Evolutionary conservation across 2,797 vertebrate species (phyloP).

Genomic region (Selene dorsalis): DNA sequence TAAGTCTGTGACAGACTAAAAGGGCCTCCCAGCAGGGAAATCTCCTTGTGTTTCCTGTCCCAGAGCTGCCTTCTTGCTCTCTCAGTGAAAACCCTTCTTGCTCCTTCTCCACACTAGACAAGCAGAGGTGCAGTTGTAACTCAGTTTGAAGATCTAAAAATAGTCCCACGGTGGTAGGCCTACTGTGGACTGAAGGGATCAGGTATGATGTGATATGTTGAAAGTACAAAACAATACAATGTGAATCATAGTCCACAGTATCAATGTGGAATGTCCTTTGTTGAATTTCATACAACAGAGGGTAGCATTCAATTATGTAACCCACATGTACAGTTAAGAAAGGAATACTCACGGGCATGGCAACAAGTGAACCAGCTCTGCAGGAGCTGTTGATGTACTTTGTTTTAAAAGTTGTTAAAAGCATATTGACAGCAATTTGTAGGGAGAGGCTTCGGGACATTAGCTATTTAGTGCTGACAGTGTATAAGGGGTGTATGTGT

Average conservation of each 20-base stretch:
- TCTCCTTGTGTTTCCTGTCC: constrained; percentile 75
- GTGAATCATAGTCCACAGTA: not conserved
- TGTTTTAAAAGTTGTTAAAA: constrained; percentile 7
- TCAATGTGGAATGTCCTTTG: constrained; percentile 9
- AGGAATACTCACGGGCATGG: not conserved
- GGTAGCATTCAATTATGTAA: constrained; percentile 30
- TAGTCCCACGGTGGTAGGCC: constrained; percentile 33
- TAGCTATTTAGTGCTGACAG: constrained; percentile 2
- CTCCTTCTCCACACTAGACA: constrained; percentile 43
- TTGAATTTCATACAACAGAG: constrained; percentile 40
- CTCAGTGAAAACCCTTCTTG: constrained; percentile 61
- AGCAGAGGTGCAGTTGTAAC: constrained; percentile 53
- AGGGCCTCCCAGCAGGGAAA: constrained; percentile 73
- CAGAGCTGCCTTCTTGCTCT: constrained; percentile 75
- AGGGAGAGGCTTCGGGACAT: not conserved
- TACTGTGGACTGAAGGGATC: not conserved
- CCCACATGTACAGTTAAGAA: constrained; percentile 8
- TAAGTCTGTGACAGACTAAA: constrained; percentile 70
- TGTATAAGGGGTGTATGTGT: not conserved
- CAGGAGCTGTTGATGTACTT: not conserved
- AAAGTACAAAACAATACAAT: not conserved
- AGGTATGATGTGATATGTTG: not conserved
- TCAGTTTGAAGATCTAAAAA: constrained; percentile 66
- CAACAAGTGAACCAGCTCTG: constrained; percentile 32
- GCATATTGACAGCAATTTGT: not conserved